Evolutionary conservation across 2,888 invertebrate genomes (phyloP).

Genomic region (Drosophila leonis): DNA sequence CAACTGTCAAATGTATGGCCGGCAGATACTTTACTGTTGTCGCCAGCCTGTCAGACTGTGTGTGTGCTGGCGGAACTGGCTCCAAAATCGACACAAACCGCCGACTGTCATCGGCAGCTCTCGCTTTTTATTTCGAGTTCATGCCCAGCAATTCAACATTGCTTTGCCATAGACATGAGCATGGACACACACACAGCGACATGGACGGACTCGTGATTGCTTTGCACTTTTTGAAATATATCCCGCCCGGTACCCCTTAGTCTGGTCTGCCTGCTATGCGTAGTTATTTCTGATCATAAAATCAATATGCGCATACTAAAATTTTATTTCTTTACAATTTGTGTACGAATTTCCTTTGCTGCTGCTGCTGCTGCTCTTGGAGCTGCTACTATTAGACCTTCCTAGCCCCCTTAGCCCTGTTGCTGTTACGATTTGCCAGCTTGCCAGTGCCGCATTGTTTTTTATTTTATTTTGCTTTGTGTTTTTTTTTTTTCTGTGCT

Average conservation of each 20-base stretch:
- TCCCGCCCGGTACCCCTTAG: slow-evolving; percentile 7
- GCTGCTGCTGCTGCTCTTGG: slow-evolving; percentile 16
- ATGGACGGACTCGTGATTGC: slow-evolving; percentile 67
- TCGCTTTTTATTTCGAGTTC: slow-evolving; percentile 60
- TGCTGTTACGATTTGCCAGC: slow-evolving; percentile 60
- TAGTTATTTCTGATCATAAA: slow-evolving; percentile 80
- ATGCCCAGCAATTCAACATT: slow-evolving; percentile 52
- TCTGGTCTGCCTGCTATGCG: slow-evolving; percentile 56
- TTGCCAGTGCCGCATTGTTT: slow-evolving; percentile 50
- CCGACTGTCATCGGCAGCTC: slow-evolving; percentile 28
- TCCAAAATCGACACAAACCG: slow-evolving; percentile 21
- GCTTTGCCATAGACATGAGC: slow-evolving; percentile 31
- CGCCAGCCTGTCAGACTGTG: slow-evolving; percentile 39
- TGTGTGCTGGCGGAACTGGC: slow-evolving; percentile 25
- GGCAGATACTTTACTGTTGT: slow-evolving; percentile 67
- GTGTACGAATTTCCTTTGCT: slow-evolving; percentile 72
- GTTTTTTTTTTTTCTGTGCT: slow-evolving; percentile 14
- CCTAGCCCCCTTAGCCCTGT: slow-evolving; percentile 16
- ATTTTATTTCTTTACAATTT: slow-evolving; percentile 81
- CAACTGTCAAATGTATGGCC: slow-evolving; percentile 64
- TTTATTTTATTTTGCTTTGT: slow-evolving; percentile 17
- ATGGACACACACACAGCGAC: slow-evolving; percentile 6
- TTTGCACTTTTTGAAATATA: slow-evolving; percentile 74
- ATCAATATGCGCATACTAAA: slow-evolving; percentile 83
- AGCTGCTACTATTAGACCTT: slow-evolving; percentile 8